These are phyloP conservation scores for Gymnobelideus leadbeateri DNA, from an alignment of 2,113 vertebrate genomes.

Conservation along the genomic window DNA sequence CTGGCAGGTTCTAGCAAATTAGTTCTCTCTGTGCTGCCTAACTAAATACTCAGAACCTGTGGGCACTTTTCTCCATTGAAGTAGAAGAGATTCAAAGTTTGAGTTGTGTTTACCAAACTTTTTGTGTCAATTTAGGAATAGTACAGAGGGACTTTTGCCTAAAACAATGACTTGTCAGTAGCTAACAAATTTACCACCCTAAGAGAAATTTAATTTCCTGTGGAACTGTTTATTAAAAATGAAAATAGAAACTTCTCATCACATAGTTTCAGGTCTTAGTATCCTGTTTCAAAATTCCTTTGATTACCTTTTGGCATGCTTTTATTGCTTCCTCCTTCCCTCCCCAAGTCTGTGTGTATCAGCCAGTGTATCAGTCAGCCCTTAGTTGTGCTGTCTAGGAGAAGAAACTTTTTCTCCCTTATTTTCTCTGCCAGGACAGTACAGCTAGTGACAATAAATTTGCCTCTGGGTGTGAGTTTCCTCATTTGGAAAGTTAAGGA, in stretches of 20 bases:
- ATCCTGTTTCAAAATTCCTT: slow-evolving; percentile 46
- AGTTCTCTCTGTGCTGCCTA: background rate
- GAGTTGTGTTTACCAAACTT: background rate
- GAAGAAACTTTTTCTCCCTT: background rate
- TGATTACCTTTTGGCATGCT: background rate
- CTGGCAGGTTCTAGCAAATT: background rate
- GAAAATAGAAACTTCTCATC: background rate
- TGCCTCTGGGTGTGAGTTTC: background rate
- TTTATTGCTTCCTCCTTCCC: background rate
- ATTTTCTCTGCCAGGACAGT: background rate
- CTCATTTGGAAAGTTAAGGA: background rate
- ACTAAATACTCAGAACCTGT: background rate
- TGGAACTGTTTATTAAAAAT: slow-evolving; percentile 42
- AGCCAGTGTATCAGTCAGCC: background rate
- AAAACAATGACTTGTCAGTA: slow-evolving; percentile 6
- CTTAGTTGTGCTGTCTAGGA: background rate
- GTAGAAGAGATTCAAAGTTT: background rate
- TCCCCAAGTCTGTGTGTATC: background rate
- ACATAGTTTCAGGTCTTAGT: background rate
- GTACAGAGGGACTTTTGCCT: slow-evolving; percentile 24
- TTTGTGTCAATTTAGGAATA: background rate
- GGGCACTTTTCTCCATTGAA: slow-evolving; percentile 25
- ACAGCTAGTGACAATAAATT: background rate
- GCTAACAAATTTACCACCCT: background rate
- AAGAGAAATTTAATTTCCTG: slow-evolving; percentile 30